Percentiles rank a stretch among this genome's conserved stretches.
Evolutionary conservation across 2,797 vertebrate genomes (phyloP).

Genomic region (Carduelis carduelis): DNA sequence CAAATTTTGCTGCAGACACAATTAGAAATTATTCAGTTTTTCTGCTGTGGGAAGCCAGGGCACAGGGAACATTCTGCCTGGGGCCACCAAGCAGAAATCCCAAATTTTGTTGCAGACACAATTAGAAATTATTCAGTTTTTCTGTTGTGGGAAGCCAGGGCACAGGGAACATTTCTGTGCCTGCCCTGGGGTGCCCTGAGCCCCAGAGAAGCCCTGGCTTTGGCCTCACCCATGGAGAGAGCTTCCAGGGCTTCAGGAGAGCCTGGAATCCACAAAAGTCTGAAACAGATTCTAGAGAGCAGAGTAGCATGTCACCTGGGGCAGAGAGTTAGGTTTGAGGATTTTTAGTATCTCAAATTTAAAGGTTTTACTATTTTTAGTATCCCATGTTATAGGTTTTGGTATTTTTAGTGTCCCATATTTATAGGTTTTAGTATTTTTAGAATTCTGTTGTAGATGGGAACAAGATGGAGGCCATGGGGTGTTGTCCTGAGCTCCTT

Average conservation of each 20-base stretch:
- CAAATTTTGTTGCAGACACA: too few species aligned
- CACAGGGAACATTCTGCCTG: too few species aligned
- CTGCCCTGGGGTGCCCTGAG: neutral
- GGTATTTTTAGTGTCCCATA: too few species aligned
- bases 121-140: too few species aligned
- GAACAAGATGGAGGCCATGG: neutral
- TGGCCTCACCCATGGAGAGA: neutral
- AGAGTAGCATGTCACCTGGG: too few species aligned
- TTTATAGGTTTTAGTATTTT: neutral
- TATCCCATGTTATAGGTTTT: too few species aligned
- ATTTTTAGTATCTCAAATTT: too few species aligned
- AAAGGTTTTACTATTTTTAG: too few species aligned
- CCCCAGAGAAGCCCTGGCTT: too few species aligned
- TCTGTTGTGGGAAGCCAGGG: too few species aligned
- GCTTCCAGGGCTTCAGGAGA: neutral
- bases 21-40: fast-evolving
- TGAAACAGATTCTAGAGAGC: neutral
- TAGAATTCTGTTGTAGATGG: neutral
- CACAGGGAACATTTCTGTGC: neutral
- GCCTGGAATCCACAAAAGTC: neutral
- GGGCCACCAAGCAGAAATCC: too few species aligned
- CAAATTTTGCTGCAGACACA: fast-evolving
- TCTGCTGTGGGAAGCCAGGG: too few species aligned
- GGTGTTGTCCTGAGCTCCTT: neutral
- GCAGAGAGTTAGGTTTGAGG: neutral